These are phyloP conservation scores for Myripristis jacobus DNA, from an alignment of 2,797 vertebrate species.

Conservation along the genomic window DNA sequence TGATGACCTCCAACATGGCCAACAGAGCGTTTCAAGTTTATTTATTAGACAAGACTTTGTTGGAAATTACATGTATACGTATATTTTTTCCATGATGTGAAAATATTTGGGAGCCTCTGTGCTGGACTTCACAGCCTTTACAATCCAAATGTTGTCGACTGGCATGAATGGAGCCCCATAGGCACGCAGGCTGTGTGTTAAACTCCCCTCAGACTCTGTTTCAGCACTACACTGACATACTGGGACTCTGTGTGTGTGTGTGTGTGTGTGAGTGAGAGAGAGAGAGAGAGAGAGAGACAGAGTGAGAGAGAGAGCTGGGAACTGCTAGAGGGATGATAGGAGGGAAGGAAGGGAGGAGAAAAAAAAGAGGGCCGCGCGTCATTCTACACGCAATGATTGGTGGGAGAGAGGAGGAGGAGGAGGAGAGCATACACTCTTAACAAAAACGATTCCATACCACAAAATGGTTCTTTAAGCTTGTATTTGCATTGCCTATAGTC, in stretches of 20 bases:
- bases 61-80: no score
- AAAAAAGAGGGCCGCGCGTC: slow-evolving; percentile 66
- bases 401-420: slow-evolving; percentile 51
- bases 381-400: slow-evolving; percentile 74
- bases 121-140: no score
- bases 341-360: slow-evolving; percentile 33
- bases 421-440: slow-evolving; percentile 55
- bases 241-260: no score
- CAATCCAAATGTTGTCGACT: slow-evolving; percentile 38
- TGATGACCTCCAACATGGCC: no score
- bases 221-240: slow-evolving; percentile 6
- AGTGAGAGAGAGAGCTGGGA: slow-evolving; percentile 10
- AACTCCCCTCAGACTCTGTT: slow-evolving; percentile 42
- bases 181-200: slow-evolving; percentile 33
- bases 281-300: not conserved
- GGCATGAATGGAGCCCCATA: slow-evolving; percentile 55
- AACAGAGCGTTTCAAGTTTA: no score
- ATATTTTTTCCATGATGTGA: no score
- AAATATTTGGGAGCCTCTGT: no score
- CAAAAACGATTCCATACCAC: slow-evolving; percentile 38
- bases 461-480: slow-evolving; percentile 22
- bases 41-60: no score
- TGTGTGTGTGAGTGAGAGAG: not conserved
- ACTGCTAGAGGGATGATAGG: slow-evolving; percentile 48
- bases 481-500: not conserved